phyloP scores from a whole-genome alignment of 2,888 invertebrate species.

The Dermolepida albohirtum region DNA sequence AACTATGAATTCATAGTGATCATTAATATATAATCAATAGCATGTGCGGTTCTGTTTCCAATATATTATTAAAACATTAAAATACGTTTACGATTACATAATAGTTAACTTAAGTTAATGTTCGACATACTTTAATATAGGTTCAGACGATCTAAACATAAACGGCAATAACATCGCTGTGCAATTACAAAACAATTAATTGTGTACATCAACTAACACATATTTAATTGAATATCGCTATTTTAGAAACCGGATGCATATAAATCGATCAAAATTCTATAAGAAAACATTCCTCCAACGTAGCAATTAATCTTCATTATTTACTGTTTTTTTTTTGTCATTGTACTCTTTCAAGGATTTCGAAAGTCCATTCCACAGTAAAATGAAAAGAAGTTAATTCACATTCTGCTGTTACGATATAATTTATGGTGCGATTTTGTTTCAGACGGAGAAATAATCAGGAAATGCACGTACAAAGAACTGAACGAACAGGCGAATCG shows the following conservation, averaged over 20 bases:
- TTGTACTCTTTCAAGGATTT: conserved; percentile 7
- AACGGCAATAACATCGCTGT: no score
- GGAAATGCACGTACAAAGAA: conserved; percentile 67
- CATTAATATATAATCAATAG: no score
- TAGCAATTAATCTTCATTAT: conserved; percentile 18
- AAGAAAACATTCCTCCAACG: neutral
- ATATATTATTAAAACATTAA: no score
- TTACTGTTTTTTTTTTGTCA: neutral
- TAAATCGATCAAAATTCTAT: neutral
- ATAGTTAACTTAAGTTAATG: no score
- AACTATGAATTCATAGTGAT: no score
- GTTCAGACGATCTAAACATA: no score
- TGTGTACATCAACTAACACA: no score
- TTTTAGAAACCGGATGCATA: neutral
- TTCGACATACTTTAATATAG: no score
- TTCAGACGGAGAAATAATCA: conserved; percentile 55
- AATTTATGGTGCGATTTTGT: conserved; percentile 29
- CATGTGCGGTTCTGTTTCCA: no score
- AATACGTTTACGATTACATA: no score
- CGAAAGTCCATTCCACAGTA: conserved; percentile 5
- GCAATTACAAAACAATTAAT: no score
- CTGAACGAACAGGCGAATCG: conserved; percentile 70
- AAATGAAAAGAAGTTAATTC: neutral
- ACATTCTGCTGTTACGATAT: neutral
- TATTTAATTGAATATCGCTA: neutral